Percentiles rank a stretch among this genome's conserved stretches.
These are phyloP conservation scores for Psephotus haematonotus DNA, from an alignment of 2,113 vertebrate genomes.

Conservation along the genomic window DNA sequence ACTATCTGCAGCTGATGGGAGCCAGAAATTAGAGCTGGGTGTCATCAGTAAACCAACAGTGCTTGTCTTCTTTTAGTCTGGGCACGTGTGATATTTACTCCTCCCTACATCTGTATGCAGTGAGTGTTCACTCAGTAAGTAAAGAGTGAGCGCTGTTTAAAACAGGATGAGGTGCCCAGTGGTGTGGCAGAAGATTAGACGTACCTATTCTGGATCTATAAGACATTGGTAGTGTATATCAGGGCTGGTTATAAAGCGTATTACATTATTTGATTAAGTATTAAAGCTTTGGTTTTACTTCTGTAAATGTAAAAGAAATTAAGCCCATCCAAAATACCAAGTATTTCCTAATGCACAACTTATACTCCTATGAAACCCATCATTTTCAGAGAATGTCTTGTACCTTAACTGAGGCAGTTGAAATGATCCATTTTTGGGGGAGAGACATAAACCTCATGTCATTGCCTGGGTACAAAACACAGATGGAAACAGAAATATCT, in stretches of 20 bases:
- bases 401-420: not conserved
- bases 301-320: not conserved
- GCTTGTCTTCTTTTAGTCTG: not conserved
- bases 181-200: not conserved
- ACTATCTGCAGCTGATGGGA: not conserved
- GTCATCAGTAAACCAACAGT: not conserved
- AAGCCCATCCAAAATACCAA: not conserved
- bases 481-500: not conserved
- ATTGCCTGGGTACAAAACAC: not conserved
- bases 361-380: not conserved
- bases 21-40: not conserved
- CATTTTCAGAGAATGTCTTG: not conserved
- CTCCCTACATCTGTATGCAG: fast-evolving
- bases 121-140: not conserved
- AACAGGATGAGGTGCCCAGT: not conserved
- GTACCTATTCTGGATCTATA: not conserved
- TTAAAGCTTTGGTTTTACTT: not conserved
- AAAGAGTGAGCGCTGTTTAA: not conserved
- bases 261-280: not conserved
- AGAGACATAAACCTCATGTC: not conserved
- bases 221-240: not conserved
- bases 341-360: not conserved
- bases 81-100: not conserved
- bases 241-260: not conserved
- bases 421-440: not conserved